phyloP scores from a whole-genome alignment of 2,888 invertebrate species.

The Thymelicus acteon region DNA sequence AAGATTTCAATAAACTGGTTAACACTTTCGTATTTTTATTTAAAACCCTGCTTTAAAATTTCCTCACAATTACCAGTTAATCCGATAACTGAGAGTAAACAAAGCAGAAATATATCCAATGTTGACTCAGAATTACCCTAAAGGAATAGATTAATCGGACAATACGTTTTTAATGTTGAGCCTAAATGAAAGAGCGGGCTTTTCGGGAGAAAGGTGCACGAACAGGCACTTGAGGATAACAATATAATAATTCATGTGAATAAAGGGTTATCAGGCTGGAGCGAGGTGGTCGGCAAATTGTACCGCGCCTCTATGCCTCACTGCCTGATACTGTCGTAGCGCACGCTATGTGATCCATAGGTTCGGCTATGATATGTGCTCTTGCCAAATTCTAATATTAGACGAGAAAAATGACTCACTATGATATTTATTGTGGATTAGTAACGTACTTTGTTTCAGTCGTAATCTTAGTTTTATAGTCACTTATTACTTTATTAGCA shows the following conservation, averaged over 20 bases:
- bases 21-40: slow-evolving; percentile 11
- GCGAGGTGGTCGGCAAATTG: slow-evolving; percentile 43
- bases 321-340: slow-evolving; percentile 47
- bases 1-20: background rate
- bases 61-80: slow-evolving; percentile 5
- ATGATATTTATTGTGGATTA: no score
- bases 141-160: slow-evolving; percentile 37
- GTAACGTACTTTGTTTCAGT: no score
- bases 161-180: slow-evolving; percentile 33
- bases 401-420: no score
- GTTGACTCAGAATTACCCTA: slow-evolving; percentile 29
- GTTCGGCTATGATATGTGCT: slow-evolving; percentile 23
- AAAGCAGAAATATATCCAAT: slow-evolving; percentile 1
- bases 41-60: background rate
- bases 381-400: slow-evolving; percentile 19
- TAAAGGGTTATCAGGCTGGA: slow-evolving; percentile 61
- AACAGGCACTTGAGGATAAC: slow-evolving; percentile 48
- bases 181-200: slow-evolving; percentile 27
- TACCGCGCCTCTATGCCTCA: slow-evolving; percentile 35
- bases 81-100: slow-evolving; percentile 18
- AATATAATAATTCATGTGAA: slow-evolving; percentile 65
- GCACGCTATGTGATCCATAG: slow-evolving; percentile 56
- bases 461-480: no score
- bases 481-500: no score
- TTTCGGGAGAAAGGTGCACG: slow-evolving; percentile 37